Evolutionary conservation across 2,888 invertebrate genomes (phyloP), one percentile per base, ranked within the genome.

Genomic region (Deilephila elpenor): DNA sequence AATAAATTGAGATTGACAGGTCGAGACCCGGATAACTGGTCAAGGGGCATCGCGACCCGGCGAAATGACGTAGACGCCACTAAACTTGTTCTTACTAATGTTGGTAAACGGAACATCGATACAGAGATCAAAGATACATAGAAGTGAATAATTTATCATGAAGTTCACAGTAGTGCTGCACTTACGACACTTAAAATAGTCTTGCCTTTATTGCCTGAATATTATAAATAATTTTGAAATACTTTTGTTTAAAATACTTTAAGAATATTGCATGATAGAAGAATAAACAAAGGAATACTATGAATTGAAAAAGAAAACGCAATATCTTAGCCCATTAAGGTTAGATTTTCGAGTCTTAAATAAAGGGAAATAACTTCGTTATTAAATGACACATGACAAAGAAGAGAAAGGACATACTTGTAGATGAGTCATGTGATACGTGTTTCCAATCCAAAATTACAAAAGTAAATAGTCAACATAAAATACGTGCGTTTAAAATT

Each of bases 1-100:
- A 25, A 67, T 67, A 67, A 67, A 67, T 67, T 44, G 44, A 67
- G 67, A 67, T 67, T 67, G 67, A 67, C 44, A 67, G 51, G 67
- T 51, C 67, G 67, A 51, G 67, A 51, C 51, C 67, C 67, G 67
- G 67, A 67, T 67, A 67, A 25, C 44, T 67, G 67, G 44, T 67
- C 67, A 51, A 67, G 14, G 67, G 44, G 51, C 67, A 67, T 44
- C 67, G 29, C 25, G 67, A 67, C 67, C 67, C 25, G 25, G 51
- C 44, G 51, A 67, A 29, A 67, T 51, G 44, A 67, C 67, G 51
- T 67, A 67, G 25, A 44, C 44, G 25, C 44, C 14, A 51, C 51
- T 25, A 25, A 67, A 51, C 51, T 51, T 51, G 64, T 64, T 51
- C 25, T 51, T 51, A 51, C 25, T 17, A 67, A 67, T 51, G 25